These are phyloP conservation scores for Euura saliciscinereae DNA, from an alignment of 1,140 invertebrate species.

Conservation along the genomic window DNA sequence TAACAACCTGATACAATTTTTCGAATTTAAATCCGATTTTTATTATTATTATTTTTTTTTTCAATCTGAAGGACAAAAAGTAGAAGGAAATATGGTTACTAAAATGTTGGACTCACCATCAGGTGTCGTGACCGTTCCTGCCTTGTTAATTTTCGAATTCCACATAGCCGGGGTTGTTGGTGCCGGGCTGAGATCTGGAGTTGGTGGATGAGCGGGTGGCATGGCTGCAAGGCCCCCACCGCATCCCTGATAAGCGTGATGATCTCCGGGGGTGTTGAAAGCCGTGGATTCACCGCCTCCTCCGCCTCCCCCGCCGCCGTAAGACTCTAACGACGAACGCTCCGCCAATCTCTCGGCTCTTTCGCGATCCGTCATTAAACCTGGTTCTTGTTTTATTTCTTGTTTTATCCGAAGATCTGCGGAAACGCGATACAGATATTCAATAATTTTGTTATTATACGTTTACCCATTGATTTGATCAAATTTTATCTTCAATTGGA, in stretches of 20 bases:
- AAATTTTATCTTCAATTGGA: too few relatives aligned
- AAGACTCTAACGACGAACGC: constrained; percentile 54
- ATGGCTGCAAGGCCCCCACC: constrained; percentile 38
- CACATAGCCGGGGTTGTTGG: constrained; percentile 55
- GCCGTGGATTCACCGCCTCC: constrained; percentile 46
- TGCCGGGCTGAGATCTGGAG: constrained; percentile 58
- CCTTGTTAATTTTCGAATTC: constrained; percentile 66
- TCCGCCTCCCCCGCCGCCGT: constrained; percentile 44
- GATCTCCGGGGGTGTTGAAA: constrained; percentile 48
- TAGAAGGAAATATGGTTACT: neutral
- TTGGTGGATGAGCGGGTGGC: constrained; percentile 47
- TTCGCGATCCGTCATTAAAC: constrained; percentile 56
- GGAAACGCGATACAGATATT: too few relatives aligned
- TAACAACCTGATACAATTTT: neutral
- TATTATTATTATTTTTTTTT: neutral
- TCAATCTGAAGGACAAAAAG: neutral
- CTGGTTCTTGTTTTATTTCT: constrained; percentile 67
- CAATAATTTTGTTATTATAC: too few relatives aligned
- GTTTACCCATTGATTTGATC: too few relatives aligned
- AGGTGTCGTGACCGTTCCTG: constrained; percentile 64
- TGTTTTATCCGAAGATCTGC: constrained; percentile 56
- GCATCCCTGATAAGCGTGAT: constrained; percentile 35
- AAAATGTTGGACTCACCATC: constrained; percentile 60
- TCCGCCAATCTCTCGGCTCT: constrained; percentile 56
- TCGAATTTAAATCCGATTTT: neutral